A percentile compares a stretch with the other conserved stretches of the same genome.
These are phyloP conservation scores for Hydrolagus affinis DNA, from an alignment of 2,113 vertebrate species.

Conservation along the genomic window DNA sequence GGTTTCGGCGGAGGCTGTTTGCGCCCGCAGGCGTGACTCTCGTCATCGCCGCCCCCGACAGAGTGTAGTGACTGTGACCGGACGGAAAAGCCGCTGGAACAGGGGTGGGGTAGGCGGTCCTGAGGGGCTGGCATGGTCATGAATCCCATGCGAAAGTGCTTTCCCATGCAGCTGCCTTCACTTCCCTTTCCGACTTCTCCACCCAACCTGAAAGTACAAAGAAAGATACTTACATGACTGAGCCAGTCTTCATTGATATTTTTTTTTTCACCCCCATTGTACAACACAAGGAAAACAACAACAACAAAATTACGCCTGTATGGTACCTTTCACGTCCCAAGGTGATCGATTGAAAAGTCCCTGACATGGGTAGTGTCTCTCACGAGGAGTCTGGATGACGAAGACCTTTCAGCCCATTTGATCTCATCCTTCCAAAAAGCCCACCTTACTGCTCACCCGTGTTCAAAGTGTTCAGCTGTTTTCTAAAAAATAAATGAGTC, in stretches of 20 bases:
- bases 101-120: slow-evolving; percentile 76
- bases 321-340: too few relatives aligned
- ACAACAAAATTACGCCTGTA: too few relatives aligned
- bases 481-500: too few relatives aligned
- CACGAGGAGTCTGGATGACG: too few relatives aligned
- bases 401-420: too few relatives aligned
- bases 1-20: slow-evolving; percentile 93
- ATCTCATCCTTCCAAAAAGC: too few relatives aligned
- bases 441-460: too few relatives aligned
- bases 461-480: too few relatives aligned
- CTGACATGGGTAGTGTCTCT: too few relatives aligned
- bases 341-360: too few relatives aligned
- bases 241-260: background rate
- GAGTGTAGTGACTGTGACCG: slow-evolving; percentile 93
- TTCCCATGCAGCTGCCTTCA: slow-evolving; percentile 72
- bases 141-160: slow-evolving; percentile 92
- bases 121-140: slow-evolving; percentile 95
- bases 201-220: slow-evolving; percentile 65
- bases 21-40: slow-evolving; percentile 67
- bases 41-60: slow-evolving; percentile 76
- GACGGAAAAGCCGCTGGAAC: slow-evolving; percentile 77
- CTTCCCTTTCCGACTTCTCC: slow-evolving; percentile 73
- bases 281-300: too few relatives aligned
- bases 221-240: background rate
- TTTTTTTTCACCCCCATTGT: background rate